A percentile compares a stretch with the other conserved stretches of the same genome.
phyloP scores from a whole-genome alignment of 2,113 vertebrate species.

The Cavia aperea region DNA sequence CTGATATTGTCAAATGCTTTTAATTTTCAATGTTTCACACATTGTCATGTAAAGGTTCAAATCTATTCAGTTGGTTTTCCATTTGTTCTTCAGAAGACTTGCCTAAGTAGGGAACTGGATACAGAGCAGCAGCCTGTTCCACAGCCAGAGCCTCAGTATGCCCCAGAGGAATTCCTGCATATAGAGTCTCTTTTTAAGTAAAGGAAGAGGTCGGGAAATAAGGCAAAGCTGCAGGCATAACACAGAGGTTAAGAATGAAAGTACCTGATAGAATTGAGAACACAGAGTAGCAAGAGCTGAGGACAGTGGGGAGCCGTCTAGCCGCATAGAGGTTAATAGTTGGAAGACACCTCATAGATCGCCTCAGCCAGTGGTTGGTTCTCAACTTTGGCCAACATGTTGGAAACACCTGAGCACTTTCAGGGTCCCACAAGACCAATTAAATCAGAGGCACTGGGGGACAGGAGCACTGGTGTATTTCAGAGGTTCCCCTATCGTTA shows the following conservation, averaged over 20 bases:
- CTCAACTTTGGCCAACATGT: not conserved
- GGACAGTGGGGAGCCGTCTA: not conserved
- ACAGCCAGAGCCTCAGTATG: not conserved
- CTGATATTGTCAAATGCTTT: slow-evolving; percentile 38
- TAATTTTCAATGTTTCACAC: slow-evolving; percentile 23
- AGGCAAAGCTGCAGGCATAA: not conserved
- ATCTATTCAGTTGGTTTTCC: slow-evolving; percentile 19
- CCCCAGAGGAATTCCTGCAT: not conserved
- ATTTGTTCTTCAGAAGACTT: slow-evolving; percentile 38
- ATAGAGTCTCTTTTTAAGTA: not conserved
- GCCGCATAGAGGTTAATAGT: not conserved
- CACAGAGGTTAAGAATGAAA: not conserved
- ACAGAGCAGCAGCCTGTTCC: not conserved
- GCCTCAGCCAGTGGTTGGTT: not conserved
- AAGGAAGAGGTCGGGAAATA: slow-evolving; percentile 33
- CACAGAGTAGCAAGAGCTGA: not conserved
- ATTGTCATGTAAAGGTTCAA: not conserved
- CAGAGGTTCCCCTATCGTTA: not conserved
- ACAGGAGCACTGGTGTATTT: not conserved
- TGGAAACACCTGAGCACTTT: not conserved
- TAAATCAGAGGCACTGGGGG: not conserved
- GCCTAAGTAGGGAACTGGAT: not conserved
- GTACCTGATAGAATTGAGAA: not conserved
- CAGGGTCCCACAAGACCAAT: not conserved
- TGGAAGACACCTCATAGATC: not conserved